Conservation (phyloP, 2,113 vertebrate genomes). For the Corydoras sp. region DNA sequence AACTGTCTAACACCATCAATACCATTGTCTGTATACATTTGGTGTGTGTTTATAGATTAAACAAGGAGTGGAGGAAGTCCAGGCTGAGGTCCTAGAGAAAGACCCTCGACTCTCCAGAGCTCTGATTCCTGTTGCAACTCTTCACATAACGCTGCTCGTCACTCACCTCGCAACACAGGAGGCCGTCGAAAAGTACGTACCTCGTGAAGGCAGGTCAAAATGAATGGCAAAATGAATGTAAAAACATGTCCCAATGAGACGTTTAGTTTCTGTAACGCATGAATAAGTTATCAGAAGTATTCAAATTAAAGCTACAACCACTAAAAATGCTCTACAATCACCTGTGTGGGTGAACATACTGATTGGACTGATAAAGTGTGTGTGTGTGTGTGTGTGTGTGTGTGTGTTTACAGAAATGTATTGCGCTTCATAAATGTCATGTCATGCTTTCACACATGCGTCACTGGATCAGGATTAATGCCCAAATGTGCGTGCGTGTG, state of each 20-base stretch:
- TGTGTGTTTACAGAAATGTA: too few species aligned
- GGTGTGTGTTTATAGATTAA: conserved; percentile 67
- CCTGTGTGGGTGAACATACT: too few species aligned
- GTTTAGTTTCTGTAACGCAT: too few species aligned
- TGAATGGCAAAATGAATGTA: too few species aligned
- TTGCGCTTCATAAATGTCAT: neutral
- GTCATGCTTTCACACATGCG: neutral
- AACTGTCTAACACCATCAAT: too few species aligned
- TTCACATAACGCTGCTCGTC: conserved; percentile 88
- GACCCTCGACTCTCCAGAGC: conserved; percentile 76
- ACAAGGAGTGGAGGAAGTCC: conserved; percentile 66
- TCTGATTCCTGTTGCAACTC: conserved; percentile 72
- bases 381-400: too few species aligned
- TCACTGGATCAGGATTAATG: conserved; percentile 4
- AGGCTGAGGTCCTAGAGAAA: conserved; percentile 73
- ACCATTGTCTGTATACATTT: too few species aligned
- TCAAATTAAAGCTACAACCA: too few species aligned
- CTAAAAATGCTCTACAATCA: too few species aligned
- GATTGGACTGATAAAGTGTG: neutral
- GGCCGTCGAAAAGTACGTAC: conserved; percentile 79
- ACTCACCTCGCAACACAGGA: conserved; percentile 80
- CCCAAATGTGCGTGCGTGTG: neutral
- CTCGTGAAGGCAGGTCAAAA: too few species aligned
- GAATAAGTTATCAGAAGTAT: too few species aligned
- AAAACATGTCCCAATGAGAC: too few species aligned